phyloP scores from a whole-genome alignment of 2,797 vertebrate species.

The Orestias chungarensis region DNA sequence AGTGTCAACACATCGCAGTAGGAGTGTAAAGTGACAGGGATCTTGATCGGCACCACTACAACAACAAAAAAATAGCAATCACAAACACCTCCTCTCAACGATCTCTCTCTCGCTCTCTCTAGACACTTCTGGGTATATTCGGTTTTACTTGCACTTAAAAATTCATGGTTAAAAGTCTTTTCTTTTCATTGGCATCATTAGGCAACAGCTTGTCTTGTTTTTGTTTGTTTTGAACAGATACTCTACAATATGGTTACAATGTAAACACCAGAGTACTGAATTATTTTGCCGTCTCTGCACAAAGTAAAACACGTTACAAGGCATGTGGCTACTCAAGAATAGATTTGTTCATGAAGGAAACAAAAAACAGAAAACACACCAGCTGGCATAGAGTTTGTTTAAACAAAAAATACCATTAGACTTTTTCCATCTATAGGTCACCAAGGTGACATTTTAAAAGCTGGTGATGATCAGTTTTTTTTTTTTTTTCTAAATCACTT shows the following conservation, averaged over 20 bases:
- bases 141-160: constrained; percentile 71
- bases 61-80: constrained; percentile 42
- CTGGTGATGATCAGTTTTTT: constrained; percentile 73
- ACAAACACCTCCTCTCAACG: constrained; percentile 49
- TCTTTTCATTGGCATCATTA: constrained; percentile 83
- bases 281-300: constrained; percentile 77
- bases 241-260: constrained; percentile 81
- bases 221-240: constrained; percentile 63
- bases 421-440: constrained; percentile 76
- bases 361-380: constrained; percentile 50
- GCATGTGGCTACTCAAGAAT: constrained; percentile 82
- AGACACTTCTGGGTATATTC: constrained; percentile 76
- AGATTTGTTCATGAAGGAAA: constrained; percentile 79
- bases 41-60: constrained; percentile 70
- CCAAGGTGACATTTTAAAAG: constrained; percentile 62
- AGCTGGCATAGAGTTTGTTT: constrained; percentile 73
- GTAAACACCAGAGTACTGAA: constrained; percentile 85
- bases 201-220: constrained; percentile 72
- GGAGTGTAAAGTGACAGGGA: constrained; percentile 70
- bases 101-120: constrained; percentile 54
- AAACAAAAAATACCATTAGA: constrained; percentile 56
- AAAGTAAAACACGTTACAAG: constrained; percentile 84
- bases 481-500: constrained; percentile 30
- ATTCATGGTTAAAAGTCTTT: constrained; percentile 72
- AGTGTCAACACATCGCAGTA: constrained; percentile 66